Conservation (phyloP, 30 jellyfish, hydroid and myxozoan species). For the Mastigias papua region DNA sequence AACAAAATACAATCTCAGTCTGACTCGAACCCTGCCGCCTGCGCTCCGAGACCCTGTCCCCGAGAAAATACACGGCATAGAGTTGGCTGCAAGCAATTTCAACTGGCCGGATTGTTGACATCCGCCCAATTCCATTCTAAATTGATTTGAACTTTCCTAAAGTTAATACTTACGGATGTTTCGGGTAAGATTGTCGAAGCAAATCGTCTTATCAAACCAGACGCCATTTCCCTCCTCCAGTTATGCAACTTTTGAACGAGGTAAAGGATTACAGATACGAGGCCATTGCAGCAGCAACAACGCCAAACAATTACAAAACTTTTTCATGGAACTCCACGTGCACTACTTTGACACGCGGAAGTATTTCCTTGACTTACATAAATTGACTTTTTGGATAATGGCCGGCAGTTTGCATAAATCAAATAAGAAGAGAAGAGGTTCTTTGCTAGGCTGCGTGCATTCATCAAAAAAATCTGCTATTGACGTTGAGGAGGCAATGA, state of each 20-base stretch:
- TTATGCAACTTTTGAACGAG: slow-evolving; percentile 9
- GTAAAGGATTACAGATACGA: not conserved
- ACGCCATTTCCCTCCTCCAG: not conserved
- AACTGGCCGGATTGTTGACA: too few relatives aligned
- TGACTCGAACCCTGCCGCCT: too few relatives aligned
- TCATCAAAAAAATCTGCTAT: slow-evolving; percentile 1
- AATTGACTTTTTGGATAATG: not conserved
- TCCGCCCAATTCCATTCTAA: too few relatives aligned
- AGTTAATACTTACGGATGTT: not conserved
- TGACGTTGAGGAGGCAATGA: not conserved
- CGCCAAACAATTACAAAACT: too few relatives aligned
- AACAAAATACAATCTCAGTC: too few relatives aligned
- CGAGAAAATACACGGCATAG: too few relatives aligned
- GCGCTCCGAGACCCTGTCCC: too few relatives aligned
- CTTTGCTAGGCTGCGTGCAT: not conserved
- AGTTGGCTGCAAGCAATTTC: too few relatives aligned
- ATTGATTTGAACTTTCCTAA: too few relatives aligned
- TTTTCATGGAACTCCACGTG: slow-evolving; percentile 8
- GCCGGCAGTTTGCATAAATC: not conserved
- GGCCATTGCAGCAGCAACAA: slow-evolving; percentile 15
- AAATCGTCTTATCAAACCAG: not conserved
- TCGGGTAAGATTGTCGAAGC: not conserved
- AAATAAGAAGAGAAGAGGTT: not conserved
- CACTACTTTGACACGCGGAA: not conserved
- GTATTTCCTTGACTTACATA: not conserved